Evolutionary conservation across 2,888 invertebrate genomes (phyloP).

Genomic region (Thereva unica): DNA sequence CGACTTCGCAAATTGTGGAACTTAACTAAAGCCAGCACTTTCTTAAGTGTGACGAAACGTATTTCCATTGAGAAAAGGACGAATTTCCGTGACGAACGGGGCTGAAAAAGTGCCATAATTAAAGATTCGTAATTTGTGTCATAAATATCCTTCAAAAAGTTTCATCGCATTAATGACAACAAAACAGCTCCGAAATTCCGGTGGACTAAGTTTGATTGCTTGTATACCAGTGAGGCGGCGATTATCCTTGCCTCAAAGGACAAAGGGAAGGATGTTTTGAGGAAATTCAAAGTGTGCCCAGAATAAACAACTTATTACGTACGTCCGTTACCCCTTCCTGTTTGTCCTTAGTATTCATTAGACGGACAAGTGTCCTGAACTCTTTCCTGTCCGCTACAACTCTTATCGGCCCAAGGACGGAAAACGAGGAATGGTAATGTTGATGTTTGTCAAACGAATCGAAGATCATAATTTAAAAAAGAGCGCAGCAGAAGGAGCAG

Average conservation of each 20-base stretch:
- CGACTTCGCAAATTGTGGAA: too few species aligned
- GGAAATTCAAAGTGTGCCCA: not conserved
- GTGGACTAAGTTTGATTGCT: not conserved
- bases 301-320: constrained; percentile 18
- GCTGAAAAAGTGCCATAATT: constrained; percentile 13
- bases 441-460: constrained; percentile 31
- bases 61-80: constrained; percentile 12
- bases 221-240: not conserved
- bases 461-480: constrained; percentile 28
- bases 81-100: constrained; percentile 4
- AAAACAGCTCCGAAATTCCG: not conserved
- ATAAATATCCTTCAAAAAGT: constrained; percentile 17
- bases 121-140: constrained; percentile 18
- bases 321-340: not conserved
- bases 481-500: constrained; percentile 1
- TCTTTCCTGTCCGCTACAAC: not conserved
- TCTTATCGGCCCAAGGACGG: not conserved
- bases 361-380: not conserved
- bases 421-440: constrained; percentile 20
- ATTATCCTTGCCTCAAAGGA: not conserved
- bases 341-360: constrained; percentile 21
- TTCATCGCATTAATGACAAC: constrained; percentile 11
- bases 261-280: not conserved
- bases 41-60: constrained; percentile 6
- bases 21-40: too few species aligned